Evolutionary conservation across 2,113 vertebrate species (phyloP), one percentile per base, ranked within the genome.

Genomic region (Otolemur garnettii): DNA sequence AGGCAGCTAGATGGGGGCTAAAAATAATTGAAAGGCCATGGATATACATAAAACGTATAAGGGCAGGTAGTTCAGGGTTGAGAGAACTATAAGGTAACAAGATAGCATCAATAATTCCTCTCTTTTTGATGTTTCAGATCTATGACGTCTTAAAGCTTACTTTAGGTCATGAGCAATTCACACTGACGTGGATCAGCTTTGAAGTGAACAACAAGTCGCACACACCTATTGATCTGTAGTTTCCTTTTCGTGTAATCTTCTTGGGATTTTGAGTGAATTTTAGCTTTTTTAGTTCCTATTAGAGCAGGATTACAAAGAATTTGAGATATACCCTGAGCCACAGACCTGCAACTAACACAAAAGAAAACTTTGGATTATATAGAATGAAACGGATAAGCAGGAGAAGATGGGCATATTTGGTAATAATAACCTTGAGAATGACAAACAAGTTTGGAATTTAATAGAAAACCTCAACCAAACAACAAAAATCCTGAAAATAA

Each of bases 41-140:
- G 45, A 21, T 33, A 8, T 38, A 57, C 18, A 8, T 30, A 33
- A 71, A 55, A 45, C 1, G 14, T 35, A 0, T 7, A 19, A 0
- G 6, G 28, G 66, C 45, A 50, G 57, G n/a, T 60, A 28, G 26
- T 57, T 83, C 42, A 50, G 64, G 57, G 42, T 42, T 28, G 19
- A 60, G 59, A 38, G 28, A 75, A 66, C 24, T 4, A 21, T 5
- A 11, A 42, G 62, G n/a, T 33, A 38, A 33, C 59, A 80, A 68
- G 42, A 72, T 0, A 71, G 71, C 15, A 57, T 35, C 14, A 55
- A 28, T 22, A 24, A 18, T 38, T 55, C 89, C 15, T 87, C 60
- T 91, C 38, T 87, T n/a, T 84, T 75, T 94, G 87, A 79, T 94
- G 55, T 97, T 97, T 93, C 97, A 97, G 97, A 97, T 98, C 81